Percentiles rank a stretch among this genome's conserved stretches.
phyloP scores from a whole-genome alignment of 92 coral and sea anemone species.

The Parazoanthus atlanticus region DNA sequence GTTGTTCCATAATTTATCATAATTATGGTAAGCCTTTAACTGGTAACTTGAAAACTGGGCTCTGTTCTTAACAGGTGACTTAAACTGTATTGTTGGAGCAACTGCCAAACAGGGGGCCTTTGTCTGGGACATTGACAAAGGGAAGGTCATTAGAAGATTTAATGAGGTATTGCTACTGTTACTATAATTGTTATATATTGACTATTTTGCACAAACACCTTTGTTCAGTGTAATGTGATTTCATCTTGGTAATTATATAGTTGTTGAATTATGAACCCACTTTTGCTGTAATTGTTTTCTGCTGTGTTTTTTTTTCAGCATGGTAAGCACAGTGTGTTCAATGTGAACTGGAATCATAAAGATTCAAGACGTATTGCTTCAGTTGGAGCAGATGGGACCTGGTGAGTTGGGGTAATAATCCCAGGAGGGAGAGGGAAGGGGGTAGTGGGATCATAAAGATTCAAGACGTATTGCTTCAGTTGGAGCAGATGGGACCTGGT shows the following conservation, averaged over 20 bases:
- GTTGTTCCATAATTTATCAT: too few relatives aligned
- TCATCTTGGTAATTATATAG: too few relatives aligned
- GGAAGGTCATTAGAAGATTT: conserved; percentile 77
- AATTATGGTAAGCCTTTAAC: too few relatives aligned
- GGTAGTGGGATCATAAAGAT: conserved; percentile 93
- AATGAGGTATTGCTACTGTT: conserved; percentile 64
- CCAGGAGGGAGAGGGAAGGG: too few relatives aligned
- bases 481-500: conserved; percentile 64
- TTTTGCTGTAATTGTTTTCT: neutral
- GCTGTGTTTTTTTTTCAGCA: conserved; percentile 56
- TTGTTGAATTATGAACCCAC: neutral
- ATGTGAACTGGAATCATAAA: conserved; percentile 98
- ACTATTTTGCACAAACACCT: neutral
- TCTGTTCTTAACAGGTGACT: conserved; percentile 62
- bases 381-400: conserved; percentile 79
- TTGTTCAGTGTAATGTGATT: too few relatives aligned
- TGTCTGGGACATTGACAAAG: conserved; percentile 86
- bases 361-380: conserved; percentile 93
- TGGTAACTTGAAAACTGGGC: too few relatives aligned
- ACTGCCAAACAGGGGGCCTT: conserved; percentile 93
- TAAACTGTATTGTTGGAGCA: conserved; percentile 88
- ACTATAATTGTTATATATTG: neutral
- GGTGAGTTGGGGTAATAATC: conserved; percentile 59
- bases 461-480: conserved; percentile 84
- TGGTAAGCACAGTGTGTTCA: conserved; percentile 84